Conservation (phyloP, 2,797 vertebrate genomes). For the Sebastes matsubarae region DNA sequence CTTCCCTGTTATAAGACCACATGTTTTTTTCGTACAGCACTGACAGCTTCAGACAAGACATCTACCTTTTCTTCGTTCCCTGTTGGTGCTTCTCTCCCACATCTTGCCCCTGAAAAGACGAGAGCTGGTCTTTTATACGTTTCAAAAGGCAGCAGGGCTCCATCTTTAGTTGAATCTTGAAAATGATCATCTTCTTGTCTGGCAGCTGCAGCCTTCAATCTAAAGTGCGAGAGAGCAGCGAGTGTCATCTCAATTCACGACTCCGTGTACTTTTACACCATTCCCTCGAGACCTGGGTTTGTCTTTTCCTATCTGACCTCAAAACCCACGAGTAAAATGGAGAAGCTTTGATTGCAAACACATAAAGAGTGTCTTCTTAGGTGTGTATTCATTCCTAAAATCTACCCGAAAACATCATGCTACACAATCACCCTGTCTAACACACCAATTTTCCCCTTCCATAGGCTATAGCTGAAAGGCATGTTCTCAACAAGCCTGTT, state of each 20-base stretch:
- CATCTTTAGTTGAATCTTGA: slow-evolving; percentile 54
- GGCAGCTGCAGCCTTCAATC: slow-evolving; percentile 47
- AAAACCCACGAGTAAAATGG: slow-evolving; percentile 32
- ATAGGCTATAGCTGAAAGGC: slow-evolving; percentile 41
- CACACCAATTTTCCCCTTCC: slow-evolving; percentile 1
- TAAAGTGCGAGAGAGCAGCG: slow-evolving; percentile 12
- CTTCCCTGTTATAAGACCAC: slow-evolving; percentile 7
- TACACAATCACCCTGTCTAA: background rate
- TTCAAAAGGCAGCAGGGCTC: slow-evolving; percentile 48
- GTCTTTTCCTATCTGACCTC: slow-evolving; percentile 16
- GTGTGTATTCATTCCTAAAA: background rate
- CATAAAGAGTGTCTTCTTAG: background rate
- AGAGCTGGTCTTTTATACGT: slow-evolving; percentile 44
- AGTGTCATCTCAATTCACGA: slow-evolving; percentile 38
- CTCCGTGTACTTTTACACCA: slow-evolving; percentile 22
- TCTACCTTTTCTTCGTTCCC: slow-evolving; percentile 31
- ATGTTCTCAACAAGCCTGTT: slow-evolving; percentile 50
- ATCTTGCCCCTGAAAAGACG: slow-evolving; percentile 40
- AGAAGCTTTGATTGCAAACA: slow-evolving; percentile 18
- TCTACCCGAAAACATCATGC: background rate
- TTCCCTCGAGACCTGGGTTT: background rate
- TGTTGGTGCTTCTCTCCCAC: slow-evolving; percentile 22
- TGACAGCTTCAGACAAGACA: slow-evolving; percentile 11
- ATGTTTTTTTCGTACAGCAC: background rate
- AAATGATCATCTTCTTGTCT: slow-evolving; percentile 52